Percentiles rank a stretch among this genome's conserved stretches.
phyloP scores from a whole-genome alignment of 2,113 vertebrate genomes.

The Stigmatopora nigra region DNA sequence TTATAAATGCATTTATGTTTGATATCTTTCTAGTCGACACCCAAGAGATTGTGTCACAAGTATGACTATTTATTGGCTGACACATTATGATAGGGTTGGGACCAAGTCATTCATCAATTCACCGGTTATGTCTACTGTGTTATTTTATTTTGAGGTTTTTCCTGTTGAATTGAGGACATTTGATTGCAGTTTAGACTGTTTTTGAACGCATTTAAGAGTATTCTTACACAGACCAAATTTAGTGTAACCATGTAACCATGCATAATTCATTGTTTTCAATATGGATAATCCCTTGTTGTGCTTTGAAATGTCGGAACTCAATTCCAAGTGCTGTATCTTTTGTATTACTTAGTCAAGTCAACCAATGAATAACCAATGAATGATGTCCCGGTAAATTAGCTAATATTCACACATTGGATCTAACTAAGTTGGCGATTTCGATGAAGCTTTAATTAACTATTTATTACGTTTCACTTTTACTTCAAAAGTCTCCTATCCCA shows the following conservation, averaged over 20 bases:
- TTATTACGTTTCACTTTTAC: no score
- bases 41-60: constrained; percentile 20
- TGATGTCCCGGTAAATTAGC: neutral
- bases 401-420: neutral
- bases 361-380: neutral
- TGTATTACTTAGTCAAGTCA: neutral
- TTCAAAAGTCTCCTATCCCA: no score
- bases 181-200: neutral
- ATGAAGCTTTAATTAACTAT: neutral
- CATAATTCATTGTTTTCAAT: neutral
- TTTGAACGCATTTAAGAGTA: neutral
- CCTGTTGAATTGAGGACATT: neutral
- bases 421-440: neutral
- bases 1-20: constrained; percentile 33
- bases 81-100: constrained; percentile 43
- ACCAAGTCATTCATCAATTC: constrained; percentile 28
- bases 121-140: constrained; percentile 2
- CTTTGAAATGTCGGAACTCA: neutral
- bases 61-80: constrained; percentile 46
- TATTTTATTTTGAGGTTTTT: neutral
- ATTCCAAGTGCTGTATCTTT: neutral
- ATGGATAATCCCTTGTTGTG: neutral
- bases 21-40: constrained; percentile 48
- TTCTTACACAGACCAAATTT: neutral
- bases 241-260: neutral